These are phyloP conservation scores for Ictalurus punctatus DNA, from an alignment of 2,113 vertebrate genomes.

Conservation along the genomic window DNA sequence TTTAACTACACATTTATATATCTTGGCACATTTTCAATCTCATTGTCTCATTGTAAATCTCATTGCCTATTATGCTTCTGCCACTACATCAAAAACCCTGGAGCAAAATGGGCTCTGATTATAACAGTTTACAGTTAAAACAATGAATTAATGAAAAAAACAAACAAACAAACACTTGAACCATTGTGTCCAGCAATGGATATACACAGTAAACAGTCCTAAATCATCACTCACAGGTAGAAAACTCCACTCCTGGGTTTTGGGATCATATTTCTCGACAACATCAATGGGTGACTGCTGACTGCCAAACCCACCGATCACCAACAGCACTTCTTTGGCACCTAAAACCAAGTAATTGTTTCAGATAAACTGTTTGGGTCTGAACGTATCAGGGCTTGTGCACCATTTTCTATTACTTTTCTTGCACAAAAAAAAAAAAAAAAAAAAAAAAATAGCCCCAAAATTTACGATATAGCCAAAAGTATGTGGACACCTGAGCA, in stretches of 20 bases:
- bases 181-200: not conserved
- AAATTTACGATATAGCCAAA: not conserved
- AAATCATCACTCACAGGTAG: constrained; percentile 81
- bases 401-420: not conserved
- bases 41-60: too few species aligned
- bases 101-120: not conserved
- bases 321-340: constrained; percentile 95
- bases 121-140: not conserved
- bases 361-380: not conserved
- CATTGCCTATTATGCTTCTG: not conserved
- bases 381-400: not conserved
- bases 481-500: not conserved
- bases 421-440: not conserved
- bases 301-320: constrained; percentile 96
- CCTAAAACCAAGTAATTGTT: constrained; percentile 70
- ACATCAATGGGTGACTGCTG: constrained; percentile 97
- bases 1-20: not conserved
- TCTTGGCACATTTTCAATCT: not conserved
- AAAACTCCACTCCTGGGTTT: constrained; percentile 97
- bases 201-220: not conserved
- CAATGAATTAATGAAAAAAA: too few species aligned
- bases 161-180: too few species aligned
- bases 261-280: constrained; percentile 97
- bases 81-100: not conserved
- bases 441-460: not conserved